phyloP scores from a whole-genome alignment of 2,797 vertebrate species.

The Anguilla pacifica region DNA sequence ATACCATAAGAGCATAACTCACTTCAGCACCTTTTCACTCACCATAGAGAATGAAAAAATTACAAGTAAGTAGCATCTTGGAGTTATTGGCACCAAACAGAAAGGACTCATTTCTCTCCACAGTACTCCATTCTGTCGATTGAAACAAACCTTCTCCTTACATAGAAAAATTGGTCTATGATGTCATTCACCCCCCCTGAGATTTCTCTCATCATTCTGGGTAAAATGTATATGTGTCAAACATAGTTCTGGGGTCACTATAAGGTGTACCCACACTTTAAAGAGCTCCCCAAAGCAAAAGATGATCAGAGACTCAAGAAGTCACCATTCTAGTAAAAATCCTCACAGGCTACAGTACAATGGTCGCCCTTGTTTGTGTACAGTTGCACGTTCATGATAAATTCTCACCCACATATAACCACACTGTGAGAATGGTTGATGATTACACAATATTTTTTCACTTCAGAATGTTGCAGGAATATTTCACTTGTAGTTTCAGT shows the following conservation, averaged over 20 bases:
- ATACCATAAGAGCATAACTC: conserved; percentile 31
- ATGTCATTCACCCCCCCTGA: conserved; percentile 6
- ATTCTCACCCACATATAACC: conserved; percentile 1
- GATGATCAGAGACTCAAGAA: background rate
- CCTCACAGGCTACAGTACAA: background rate
- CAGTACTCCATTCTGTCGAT: background rate
- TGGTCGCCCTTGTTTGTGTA: background rate
- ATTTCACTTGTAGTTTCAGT: background rate
- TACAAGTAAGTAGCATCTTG: conserved; percentile 3
- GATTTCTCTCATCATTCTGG: background rate
- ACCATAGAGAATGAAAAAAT: conserved; percentile 27
- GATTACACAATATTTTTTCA: background rate
- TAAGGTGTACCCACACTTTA: background rate
- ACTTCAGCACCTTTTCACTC: background rate
- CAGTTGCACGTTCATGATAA: conserved; percentile 13
- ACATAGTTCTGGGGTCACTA: conserved; percentile 5
- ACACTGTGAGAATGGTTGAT: background rate
- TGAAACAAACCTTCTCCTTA: conserved; percentile 34
- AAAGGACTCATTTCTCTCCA: background rate
- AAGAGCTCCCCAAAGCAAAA: background rate
- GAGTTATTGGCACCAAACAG: conserved; percentile 12
- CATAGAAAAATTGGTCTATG: conserved; percentile 44
- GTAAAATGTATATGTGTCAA: background rate
- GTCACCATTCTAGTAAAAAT: background rate
- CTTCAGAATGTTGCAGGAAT: background rate